phyloP scores from a whole-genome alignment of 2,888 invertebrate species.

The Himalopsyche japonica region DNA sequence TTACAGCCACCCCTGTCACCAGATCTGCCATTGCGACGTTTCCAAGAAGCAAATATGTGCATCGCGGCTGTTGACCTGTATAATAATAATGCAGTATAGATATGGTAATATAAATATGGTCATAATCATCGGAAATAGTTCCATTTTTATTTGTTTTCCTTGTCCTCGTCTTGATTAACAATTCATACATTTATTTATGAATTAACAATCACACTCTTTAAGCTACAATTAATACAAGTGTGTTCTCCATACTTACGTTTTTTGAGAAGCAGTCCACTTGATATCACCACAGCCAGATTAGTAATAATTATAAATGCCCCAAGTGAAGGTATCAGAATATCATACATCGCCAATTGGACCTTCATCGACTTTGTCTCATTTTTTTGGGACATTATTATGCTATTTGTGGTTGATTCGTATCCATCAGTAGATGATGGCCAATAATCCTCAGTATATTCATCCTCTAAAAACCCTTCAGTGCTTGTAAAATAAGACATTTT shows the following conservation, averaged over 20 bases:
- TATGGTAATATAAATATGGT: too few species aligned
- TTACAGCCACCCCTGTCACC: conserved; percentile 63
- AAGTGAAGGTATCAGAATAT: conserved; percentile 60
- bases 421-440: neutral
- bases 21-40: conserved; percentile 69
- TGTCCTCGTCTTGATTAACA: too few species aligned
- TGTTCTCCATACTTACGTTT: conserved; percentile 55
- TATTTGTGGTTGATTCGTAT: neutral
- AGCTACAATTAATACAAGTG: too few species aligned
- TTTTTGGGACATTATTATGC: neutral
- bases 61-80: conserved; percentile 64
- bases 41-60: conserved; percentile 67
- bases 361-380: conserved; percentile 42
- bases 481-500: neutral
- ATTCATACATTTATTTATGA: too few species aligned
- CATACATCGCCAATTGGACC: conserved; percentile 56
- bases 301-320: conserved; percentile 61
- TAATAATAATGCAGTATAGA: conserved; percentile 21
- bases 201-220: too few species aligned
- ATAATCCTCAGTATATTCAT: neutral
- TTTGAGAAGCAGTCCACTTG: conserved; percentile 66
- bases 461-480: too few species aligned
- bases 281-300: conserved; percentile 66
- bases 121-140: neutral
- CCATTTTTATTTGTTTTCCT: too few species aligned